Evolutionary conservation across 1,140 invertebrate species (phyloP).

Genomic region (Drosophila mauritiana): DNA sequence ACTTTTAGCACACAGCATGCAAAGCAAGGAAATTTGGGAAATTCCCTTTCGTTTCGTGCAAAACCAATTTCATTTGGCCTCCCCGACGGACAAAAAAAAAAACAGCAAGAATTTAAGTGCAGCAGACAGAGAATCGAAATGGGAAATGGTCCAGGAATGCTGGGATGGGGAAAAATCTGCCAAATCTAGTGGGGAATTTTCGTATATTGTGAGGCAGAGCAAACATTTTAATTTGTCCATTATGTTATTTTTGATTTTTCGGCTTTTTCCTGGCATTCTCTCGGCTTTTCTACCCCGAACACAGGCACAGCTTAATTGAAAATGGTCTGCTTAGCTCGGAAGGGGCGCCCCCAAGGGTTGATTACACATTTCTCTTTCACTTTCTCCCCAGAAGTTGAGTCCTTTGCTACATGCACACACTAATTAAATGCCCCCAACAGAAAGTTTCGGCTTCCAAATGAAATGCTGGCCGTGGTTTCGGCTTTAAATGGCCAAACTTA

Average conservation of each 20-base stretch:
- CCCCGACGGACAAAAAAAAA: conserved; percentile 35
- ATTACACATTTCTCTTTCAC: conserved; percentile 45
- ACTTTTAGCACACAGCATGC: conserved; percentile 18
- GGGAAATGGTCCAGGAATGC: conserved; percentile 26
- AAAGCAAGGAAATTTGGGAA: conserved; percentile 40
- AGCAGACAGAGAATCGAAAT: conserved; percentile 38
- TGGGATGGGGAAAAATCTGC: conserved; percentile 18
- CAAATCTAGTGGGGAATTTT: conserved; percentile 66
- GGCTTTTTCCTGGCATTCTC: conserved; percentile 32
- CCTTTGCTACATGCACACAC: conserved; percentile 22
- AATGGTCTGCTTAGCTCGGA: conserved; percentile 47
- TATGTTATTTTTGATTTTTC: conserved; percentile 78
- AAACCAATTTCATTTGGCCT: conserved; percentile 73
- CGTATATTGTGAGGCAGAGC: conserved; percentile 26
- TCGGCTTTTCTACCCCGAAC: neutral
- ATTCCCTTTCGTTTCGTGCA: conserved; percentile 41
- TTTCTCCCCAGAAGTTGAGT: conserved; percentile 26
- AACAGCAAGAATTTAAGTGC: conserved; percentile 47
- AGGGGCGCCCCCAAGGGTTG: conserved; percentile 41
- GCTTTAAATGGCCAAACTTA: conserved; percentile 75
- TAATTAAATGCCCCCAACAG: conserved; percentile 68
- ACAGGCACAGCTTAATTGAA: conserved; percentile 62
- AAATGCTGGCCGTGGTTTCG: conserved; percentile 57
- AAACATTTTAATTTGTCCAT: conserved; percentile 74
- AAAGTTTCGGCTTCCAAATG: conserved; percentile 61